Evolutionary conservation across 1,140 invertebrate species (phyloP).

Genomic region (Lasioglossum albipes): DNA sequence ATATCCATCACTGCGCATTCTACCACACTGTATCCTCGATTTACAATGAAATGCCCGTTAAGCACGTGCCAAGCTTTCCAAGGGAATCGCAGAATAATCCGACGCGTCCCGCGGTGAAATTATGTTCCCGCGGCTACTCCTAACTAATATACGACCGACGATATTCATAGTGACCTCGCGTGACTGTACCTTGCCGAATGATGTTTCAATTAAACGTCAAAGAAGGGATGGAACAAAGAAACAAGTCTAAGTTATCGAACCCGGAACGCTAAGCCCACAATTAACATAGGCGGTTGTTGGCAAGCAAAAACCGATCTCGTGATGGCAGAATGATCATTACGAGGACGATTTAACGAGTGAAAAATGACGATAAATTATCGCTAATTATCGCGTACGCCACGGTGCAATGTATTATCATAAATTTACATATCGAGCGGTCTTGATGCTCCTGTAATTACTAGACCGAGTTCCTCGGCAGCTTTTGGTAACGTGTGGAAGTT

Average conservation of each 20-base stretch:
- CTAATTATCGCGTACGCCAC: slow-evolving; percentile 3
- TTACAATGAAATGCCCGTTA: no score
- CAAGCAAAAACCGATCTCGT: slow-evolving; percentile 1
- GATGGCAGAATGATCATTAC: background rate
- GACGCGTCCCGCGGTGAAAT: background rate
- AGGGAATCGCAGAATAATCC: slow-evolving; percentile 35
- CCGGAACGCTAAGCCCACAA: background rate
- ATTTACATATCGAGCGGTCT: slow-evolving; percentile 36
- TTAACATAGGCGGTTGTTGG: background rate
- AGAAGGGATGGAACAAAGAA: no score
- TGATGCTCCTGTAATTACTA: slow-evolving; percentile 1
- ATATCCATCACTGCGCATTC: no score
- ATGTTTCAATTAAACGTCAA: slow-evolving; percentile 25
- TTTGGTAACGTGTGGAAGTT: background rate
- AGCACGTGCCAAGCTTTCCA: background rate
- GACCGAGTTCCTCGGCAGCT: background rate
- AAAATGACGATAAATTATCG: slow-evolving; percentile 35
- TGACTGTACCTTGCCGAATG: background rate
- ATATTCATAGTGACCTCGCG: background rate
- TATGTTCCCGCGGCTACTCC: background rate
- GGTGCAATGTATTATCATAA: slow-evolving; percentile 16
- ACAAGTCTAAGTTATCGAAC: background rate
- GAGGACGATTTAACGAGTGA: background rate
- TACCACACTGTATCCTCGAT: no score
- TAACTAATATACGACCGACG: background rate